A percentile compares a stretch with the other conserved stretches of the same genome.
Conservation (phyloP, 2,113 vertebrate species). For the Osmerus mordax region DNA sequence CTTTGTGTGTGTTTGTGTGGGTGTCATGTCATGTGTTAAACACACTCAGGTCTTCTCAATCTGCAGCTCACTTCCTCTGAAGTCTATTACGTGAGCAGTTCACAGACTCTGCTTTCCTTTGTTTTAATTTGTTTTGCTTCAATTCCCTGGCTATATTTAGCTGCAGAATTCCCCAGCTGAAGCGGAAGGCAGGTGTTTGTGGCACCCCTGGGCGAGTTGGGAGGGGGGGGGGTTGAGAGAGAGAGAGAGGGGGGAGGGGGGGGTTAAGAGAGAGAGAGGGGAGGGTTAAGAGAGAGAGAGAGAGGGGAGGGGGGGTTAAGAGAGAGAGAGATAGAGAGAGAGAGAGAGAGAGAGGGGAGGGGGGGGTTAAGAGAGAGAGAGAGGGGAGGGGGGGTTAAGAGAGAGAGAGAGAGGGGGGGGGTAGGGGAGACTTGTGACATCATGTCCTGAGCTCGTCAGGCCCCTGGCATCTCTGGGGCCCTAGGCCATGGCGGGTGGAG, state of each 20-base stretch:
- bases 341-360: slow-evolving; percentile 1
- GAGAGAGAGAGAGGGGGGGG: neutral
- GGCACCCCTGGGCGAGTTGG: slow-evolving; percentile 42
- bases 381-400: neutral
- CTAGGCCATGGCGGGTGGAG: slow-evolving; percentile 30
- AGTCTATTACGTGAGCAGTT: slow-evolving; percentile 47
- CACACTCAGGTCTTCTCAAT: slow-evolving; percentile 36
- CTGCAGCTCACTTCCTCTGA: slow-evolving; percentile 56
- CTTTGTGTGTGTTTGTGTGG: slow-evolving; percentile 35
- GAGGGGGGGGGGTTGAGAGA: neutral
- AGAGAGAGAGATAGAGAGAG: neutral
- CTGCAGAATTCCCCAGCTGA: slow-evolving; percentile 65
- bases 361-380: neutral
- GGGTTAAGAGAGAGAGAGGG: neutral
- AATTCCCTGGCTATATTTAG: slow-evolving; percentile 67
- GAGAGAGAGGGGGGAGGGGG: neutral
- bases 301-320: neutral
- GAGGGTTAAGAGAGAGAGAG: neutral
- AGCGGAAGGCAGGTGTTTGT: slow-evolving; percentile 66
- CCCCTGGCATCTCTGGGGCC: slow-evolving; percentile 49
- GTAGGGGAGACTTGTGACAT: slow-evolving; percentile 57
- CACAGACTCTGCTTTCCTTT: slow-evolving; percentile 46
- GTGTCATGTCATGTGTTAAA: slow-evolving; percentile 41
- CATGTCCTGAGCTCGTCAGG: slow-evolving; percentile 61
- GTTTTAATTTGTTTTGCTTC: slow-evolving; percentile 61